phyloP scores from a whole-genome alignment of 37 sponge, comb jelly and placozoan species.

The Beroe ovata region DNA sequence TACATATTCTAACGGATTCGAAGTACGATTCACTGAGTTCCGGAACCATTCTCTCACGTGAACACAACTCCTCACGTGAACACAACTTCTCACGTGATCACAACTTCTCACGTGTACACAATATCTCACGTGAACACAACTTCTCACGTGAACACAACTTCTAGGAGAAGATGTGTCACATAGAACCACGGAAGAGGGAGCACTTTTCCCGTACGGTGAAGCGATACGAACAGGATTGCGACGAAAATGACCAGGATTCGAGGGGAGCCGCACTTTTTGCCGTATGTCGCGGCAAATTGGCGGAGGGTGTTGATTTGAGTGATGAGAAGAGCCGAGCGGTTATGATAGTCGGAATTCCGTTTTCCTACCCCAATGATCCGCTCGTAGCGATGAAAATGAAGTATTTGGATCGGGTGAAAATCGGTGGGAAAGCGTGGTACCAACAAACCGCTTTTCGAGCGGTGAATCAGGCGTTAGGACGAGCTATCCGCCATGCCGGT shows the following conservation, averaged over 20 bases:
- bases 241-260: not conserved
- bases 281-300: slow-evolving; percentile 33
- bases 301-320: slow-evolving; percentile 39
- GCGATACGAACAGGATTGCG: slow-evolving; percentile 4
- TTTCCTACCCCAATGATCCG: slow-evolving; percentile 17
- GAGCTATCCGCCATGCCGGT: slow-evolving; percentile 87
- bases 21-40: too few relatives aligned
- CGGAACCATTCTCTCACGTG: too few relatives aligned
- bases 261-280: slow-evolving; percentile 33
- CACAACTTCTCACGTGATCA: too few relatives aligned
- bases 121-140: too few relatives aligned
- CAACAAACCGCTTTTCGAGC: slow-evolving; percentile 90
- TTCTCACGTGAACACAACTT: too few relatives aligned
- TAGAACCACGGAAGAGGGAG: slow-evolving; percentile 9
- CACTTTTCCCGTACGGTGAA: slow-evolving; percentile 14
- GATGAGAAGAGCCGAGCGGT: slow-evolving; percentile 32
- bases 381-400: slow-evolving; percentile 46
- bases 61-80: too few relatives aligned
- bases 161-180: not conserved
- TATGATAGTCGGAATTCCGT: slow-evolving; percentile 30
- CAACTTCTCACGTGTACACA: too few relatives aligned
- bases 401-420: not conserved
- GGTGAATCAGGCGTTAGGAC: slow-evolving; percentile 95
- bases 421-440: slow-evolving; percentile 87
- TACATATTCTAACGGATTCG: too few relatives aligned